Evolutionary conservation across 1,140 invertebrate genomes (phyloP), one percentile per base, ranked within the genome.

Genomic region (Lysiphlebus fabarum): DNA sequence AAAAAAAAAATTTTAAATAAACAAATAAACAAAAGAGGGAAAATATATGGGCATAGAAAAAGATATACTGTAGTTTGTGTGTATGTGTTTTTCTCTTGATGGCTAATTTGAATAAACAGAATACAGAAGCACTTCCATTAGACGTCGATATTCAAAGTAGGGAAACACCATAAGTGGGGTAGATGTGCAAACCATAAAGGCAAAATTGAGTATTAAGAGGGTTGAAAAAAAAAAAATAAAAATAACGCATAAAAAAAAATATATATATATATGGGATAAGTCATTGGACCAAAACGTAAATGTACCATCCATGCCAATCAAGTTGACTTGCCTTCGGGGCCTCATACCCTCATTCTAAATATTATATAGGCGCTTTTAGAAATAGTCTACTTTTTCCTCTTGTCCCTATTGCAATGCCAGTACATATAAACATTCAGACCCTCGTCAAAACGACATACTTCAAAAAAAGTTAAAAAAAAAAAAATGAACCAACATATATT

Each of bases 71-170:
- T 49, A 6, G 33, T 49, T 36, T n/a, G n/a, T n/a, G n/a, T n/a
- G n/a, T n/a, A 7, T 12, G 42, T 41, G 36, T 55, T 40, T 34
- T 10, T 26, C 3, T 3, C 17, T 26, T 26, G 17, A 26, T 26
- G 17, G 17, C 40, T 59, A 59, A 56, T 63, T 63, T 63, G 62
- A 59, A 63, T 63, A 59, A 56, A 63, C 53, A 63, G 53, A 63
- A 59, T 63, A 51, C 36, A 38, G 17, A 41, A 53, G 41, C 17
- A 33, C 44, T 49, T 53, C 58, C 54, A 63, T 63, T 63, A 60
- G 54, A 38, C 62, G 58, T 61, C 62, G 58, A 63, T 63, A 63
- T 59, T 60, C 62, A 60, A 63, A 60, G 48, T 54, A 62, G 53
- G 14, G 47, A 50, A 44, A 43, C 40, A 17, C 53, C 43, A 5